A percentile compares a stretch with the other conserved stretches of the same genome.
Conservation (phyloP, 2,888 invertebrate genomes). For the Monopis laevigella region DNA sequence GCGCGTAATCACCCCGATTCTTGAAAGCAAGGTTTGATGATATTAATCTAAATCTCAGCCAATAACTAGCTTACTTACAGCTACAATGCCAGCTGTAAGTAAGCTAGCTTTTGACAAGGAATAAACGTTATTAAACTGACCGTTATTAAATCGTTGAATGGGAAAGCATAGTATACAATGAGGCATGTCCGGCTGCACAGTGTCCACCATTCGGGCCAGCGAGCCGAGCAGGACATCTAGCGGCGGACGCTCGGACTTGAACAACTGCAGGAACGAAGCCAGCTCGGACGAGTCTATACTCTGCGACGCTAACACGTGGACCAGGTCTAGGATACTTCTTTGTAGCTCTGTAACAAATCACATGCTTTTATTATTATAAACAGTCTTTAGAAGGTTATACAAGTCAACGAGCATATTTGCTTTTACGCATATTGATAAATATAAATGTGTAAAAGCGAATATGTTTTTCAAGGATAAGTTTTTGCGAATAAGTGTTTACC, state of each 20-base stretch:
- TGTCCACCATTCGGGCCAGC: conserved; percentile 57
- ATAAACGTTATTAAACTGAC: neutral
- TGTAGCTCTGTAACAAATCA: conserved; percentile 63
- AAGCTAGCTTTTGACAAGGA: too few relatives aligned
- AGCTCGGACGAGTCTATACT: conserved; percentile 64
- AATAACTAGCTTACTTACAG: too few relatives aligned
- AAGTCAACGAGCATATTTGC: neutral
- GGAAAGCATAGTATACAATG: conserved; percentile 68
- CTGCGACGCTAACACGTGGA: conserved; percentile 61
- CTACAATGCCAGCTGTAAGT: too few relatives aligned
- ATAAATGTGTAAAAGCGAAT: too few relatives aligned
- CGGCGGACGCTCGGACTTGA: conserved; percentile 64
- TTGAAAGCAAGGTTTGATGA: too few relatives aligned
- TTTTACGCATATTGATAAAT: neutral
- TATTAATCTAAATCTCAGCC: too few relatives aligned
- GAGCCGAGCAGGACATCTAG: conserved; percentile 62
- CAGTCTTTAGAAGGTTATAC: neutral
- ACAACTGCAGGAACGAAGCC: conserved; percentile 66
- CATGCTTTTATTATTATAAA: neutral
- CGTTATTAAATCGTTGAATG: conserved; percentile 20
- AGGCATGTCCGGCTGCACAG: conserved; percentile 51
- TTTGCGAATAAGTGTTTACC: too few relatives aligned
- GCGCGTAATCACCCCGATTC: too few relatives aligned
- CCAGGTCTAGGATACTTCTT: conserved; percentile 71
- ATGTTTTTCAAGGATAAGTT: too few relatives aligned